Conservation (phyloP, 2,888 invertebrate species). For the Silvanus unidentatus region DNA sequence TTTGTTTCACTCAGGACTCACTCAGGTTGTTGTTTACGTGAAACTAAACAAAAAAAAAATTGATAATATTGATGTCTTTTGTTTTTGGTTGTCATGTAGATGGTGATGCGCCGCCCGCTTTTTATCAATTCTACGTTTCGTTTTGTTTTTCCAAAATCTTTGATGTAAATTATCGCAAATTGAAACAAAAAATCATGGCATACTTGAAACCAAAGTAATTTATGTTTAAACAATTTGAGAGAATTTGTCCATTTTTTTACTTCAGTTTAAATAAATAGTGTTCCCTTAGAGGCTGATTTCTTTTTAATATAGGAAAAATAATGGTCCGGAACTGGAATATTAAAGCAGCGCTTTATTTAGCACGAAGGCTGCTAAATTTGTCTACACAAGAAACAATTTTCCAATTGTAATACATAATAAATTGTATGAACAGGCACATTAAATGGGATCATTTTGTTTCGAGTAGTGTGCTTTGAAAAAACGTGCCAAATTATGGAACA, state of each 20-base stretch:
- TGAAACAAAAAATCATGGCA: constrained; percentile 31
- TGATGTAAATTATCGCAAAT: no score
- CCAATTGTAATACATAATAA: not conserved
- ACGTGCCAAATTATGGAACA: constrained; percentile 15
- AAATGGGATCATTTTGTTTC: no score
- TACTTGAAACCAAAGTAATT: constrained; percentile 37
- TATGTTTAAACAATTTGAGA: constrained; percentile 32
- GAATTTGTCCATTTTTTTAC: constrained; percentile 40
- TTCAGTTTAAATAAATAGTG: constrained; percentile 49
- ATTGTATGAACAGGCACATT: not conserved
- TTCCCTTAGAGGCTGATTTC: constrained; percentile 40
- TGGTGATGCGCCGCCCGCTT: constrained; percentile 8
- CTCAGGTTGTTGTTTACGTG: constrained; percentile 40
- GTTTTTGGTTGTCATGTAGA: constrained; percentile 19
- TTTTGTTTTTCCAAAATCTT: not conserved
- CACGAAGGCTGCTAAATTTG: no score
- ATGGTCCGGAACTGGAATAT: no score
- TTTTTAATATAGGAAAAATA: constrained; percentile 7
- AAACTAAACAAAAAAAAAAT: constrained; percentile 7
- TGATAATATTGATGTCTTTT: constrained; percentile 4
- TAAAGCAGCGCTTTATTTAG: no score
- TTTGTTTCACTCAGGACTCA: constrained; percentile 47
- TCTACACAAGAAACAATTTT: not conserved
- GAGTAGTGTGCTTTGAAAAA: not conserved
- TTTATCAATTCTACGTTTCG: no score